Evolutionary conservation across 2,888 invertebrate genomes (phyloP).

Genomic region (Pharmacophagus antenor): DNA sequence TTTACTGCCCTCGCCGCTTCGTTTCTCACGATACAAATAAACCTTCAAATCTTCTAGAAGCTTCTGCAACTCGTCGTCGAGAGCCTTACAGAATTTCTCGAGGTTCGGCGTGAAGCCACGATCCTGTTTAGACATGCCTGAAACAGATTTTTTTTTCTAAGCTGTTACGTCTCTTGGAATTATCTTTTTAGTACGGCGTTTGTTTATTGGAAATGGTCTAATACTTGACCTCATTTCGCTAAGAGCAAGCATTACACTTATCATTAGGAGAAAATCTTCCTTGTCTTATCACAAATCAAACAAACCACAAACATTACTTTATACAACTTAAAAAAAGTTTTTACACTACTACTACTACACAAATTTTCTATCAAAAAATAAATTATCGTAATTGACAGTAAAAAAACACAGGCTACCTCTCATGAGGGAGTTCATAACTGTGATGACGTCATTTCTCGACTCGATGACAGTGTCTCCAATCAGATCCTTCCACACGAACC

Average conservation of each 20-base stretch:
- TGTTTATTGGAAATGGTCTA: no score
- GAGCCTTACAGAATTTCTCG: slow-evolving; percentile 84
- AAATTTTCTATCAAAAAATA: not conserved
- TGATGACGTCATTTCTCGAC: slow-evolving; percentile 67
- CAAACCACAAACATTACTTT: no score
- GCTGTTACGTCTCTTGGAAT: no score
- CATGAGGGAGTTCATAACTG: slow-evolving; percentile 73
- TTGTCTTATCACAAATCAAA: no score
- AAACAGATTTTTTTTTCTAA: slow-evolving; percentile 13
- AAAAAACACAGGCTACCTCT: slow-evolving; percentile 53
- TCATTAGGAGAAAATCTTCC: no score
- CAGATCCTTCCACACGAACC: slow-evolving; percentile 88
- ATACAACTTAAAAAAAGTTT: no score
- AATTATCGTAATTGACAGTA: not conserved
- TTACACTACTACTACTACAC: not conserved
- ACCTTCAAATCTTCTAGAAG: slow-evolving; percentile 85
- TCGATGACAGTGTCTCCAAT: slow-evolving; percentile 74
- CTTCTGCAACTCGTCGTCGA: slow-evolving; percentile 83
- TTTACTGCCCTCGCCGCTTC: slow-evolving; percentile 43
- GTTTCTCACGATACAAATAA: slow-evolving; percentile 82
- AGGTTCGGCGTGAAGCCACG: slow-evolving; percentile 88
- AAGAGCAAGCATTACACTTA: no score
- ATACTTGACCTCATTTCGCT: not conserved
- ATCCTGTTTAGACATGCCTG: slow-evolving; percentile 87
- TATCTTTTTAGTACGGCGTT: no score